A percentile compares a stretch with the other conserved stretches of the same genome.
Conservation (phyloP, 1,140 invertebrate species). For the Hypsibius dujardini region DNA sequence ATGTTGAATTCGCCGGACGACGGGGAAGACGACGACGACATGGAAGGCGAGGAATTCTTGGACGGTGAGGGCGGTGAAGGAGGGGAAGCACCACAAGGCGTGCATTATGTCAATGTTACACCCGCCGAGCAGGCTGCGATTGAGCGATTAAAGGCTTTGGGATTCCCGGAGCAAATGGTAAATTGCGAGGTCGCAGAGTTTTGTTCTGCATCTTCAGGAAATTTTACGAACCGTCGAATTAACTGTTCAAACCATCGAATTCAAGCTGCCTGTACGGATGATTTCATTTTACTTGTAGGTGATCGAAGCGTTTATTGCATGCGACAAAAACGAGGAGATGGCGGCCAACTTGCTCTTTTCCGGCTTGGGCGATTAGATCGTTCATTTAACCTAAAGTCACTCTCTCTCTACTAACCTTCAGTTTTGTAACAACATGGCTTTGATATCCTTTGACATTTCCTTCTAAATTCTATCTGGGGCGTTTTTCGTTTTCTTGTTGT, state of each 20-base stretch:
- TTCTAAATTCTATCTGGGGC: too few relatives aligned
- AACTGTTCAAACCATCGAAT: too few relatives aligned
- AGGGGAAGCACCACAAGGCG: not conserved
- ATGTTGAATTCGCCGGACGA: constrained; percentile 74
- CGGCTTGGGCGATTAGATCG: not conserved
- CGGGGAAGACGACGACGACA: constrained; percentile 1
- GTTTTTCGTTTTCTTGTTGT: too few relatives aligned
- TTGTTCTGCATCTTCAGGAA: too few relatives aligned
- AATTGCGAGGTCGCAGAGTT: too few relatives aligned
- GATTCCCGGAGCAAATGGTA: constrained; percentile 90
- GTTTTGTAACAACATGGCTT: too few relatives aligned
- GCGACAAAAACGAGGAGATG: constrained; percentile 95
- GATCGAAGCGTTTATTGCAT: constrained; percentile 96
- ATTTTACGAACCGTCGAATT: too few relatives aligned
- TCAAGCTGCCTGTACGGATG: too few relatives aligned
- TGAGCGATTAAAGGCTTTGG: constrained; percentile 83
- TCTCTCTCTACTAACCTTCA: too few relatives aligned
- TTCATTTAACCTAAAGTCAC: too few relatives aligned
- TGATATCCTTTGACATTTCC: too few relatives aligned
- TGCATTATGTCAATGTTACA: constrained; percentile 45
- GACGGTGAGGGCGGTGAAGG: not conserved
- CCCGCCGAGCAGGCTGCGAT: constrained; percentile 91
- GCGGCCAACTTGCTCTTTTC: constrained; percentile 91
- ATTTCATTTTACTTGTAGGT: too few relatives aligned
- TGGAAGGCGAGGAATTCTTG: not conserved